These are phyloP conservation scores for Hipposideros larvatus DNA, from an alignment of 2,797 vertebrate genomes.

Conservation along the genomic window DNA sequence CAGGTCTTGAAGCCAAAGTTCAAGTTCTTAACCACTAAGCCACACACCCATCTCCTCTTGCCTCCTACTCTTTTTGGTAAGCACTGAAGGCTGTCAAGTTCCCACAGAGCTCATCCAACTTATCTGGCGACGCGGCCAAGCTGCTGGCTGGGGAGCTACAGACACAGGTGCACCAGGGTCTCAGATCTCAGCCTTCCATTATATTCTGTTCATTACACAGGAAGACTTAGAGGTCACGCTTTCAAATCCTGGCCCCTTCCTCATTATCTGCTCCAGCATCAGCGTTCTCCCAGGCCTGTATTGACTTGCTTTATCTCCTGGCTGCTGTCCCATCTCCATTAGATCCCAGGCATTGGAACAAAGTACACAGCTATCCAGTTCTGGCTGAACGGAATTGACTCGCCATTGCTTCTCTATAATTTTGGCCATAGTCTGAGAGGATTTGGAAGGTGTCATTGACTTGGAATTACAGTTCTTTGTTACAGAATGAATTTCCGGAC, in stretches of 20 bases:
- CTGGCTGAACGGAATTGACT: conserved; percentile 67
- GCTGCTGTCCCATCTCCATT: conserved; percentile 80
- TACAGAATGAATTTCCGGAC: conserved; percentile 78
- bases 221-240: conserved; percentile 78
- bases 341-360: conserved; percentile 75
- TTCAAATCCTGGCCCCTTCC: conserved; percentile 79
- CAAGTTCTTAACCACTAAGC: conserved; percentile 22
- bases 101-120: conserved; percentile 45
- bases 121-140: not conserved
- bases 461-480: conserved; percentile 82
- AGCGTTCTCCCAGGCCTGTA: conserved; percentile 59
- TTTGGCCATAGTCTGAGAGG: conserved; percentile 79
- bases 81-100: conserved; percentile 4
- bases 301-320: conserved; percentile 79
- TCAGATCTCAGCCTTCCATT: conserved; percentile 77
- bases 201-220: conserved; percentile 81
- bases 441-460: conserved; percentile 83
- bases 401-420: conserved; percentile 75
- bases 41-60: not conserved
- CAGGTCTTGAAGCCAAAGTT: not conserved
- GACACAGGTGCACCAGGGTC: conserved; percentile 58
- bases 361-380: conserved; percentile 73
- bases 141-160: conserved; percentile 55
- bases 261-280: conserved; percentile 76
- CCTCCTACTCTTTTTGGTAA: not conserved